Conservation (phyloP, 2,113 vertebrate species). For the Cinclus mexicanus region DNA sequence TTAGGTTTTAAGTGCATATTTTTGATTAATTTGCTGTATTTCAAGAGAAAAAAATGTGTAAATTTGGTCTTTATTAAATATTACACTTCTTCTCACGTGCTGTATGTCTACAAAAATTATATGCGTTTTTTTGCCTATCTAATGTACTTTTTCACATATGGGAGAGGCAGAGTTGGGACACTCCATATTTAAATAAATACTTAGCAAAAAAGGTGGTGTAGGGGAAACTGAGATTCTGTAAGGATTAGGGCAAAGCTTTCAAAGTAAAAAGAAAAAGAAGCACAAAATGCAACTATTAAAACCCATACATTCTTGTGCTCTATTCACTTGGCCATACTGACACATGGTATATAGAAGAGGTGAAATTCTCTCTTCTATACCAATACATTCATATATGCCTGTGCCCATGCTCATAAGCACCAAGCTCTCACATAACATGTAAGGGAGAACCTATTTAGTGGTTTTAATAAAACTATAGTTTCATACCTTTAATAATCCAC, state of each 20-base stretch:
- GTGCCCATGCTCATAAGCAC: background rate
- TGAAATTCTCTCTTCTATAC: background rate
- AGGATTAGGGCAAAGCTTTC: background rate
- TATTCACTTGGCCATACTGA: background rate
- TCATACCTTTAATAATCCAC: conserved; percentile 1
- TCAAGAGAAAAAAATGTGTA: background rate
- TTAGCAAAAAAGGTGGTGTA: background rate
- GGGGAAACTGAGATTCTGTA: background rate
- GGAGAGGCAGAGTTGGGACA: background rate
- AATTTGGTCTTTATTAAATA: background rate
- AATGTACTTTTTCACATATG: background rate
- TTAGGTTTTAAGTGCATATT: conserved; percentile 3
- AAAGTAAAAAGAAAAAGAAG: background rate
- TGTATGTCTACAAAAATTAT: background rate
- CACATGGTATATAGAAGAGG: background rate
- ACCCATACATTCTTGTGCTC: background rate
- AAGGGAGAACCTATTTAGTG: background rate
- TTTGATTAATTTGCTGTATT: conserved; percentile 19
- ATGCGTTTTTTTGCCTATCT: background rate
- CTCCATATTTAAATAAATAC: background rate
- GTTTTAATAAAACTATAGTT: conserved; percentile 37
- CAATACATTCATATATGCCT: background rate
- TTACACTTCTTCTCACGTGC: background rate
- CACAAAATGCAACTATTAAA: background rate
- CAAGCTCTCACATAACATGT: background rate